These are phyloP conservation scores for Synergus gifuensis DNA, from an alignment of 2,888 invertebrate genomes.

Conservation along the genomic window DNA sequence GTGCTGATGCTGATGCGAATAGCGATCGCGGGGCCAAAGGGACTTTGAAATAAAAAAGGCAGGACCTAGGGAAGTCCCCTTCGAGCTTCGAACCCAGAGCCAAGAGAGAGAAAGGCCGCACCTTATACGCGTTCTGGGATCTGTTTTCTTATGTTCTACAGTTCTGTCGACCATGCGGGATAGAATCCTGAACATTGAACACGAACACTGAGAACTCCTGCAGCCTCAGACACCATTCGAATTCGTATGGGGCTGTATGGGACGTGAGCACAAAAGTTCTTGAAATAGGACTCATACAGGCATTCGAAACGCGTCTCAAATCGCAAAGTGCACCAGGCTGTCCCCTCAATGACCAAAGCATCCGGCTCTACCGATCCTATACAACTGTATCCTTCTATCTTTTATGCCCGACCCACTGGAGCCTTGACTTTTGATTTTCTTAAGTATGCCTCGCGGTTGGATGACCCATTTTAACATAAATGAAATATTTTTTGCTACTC, in stretches of 20 bases:
- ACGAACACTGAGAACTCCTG: constrained; percentile 15
- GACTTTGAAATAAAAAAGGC: constrained; percentile 67
- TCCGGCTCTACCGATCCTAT: constrained; percentile 33
- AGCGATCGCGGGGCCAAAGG: constrained; percentile 62
- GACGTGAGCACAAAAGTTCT: constrained; percentile 31
- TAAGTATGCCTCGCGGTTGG: constrained; percentile 40
- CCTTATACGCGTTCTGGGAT: constrained; percentile 60
- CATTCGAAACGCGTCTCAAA: constrained; percentile 41
- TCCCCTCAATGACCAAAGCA: constrained; percentile 37
- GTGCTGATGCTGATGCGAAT: constrained; percentile 63
- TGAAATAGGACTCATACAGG: constrained; percentile 26
- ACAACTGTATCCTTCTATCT: constrained; percentile 1
- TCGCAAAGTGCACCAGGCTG: constrained; percentile 37
- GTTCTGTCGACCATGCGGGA: constrained; percentile 57
- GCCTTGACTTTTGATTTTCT: constrained; percentile 38
- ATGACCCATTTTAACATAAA: constrained; percentile 37
- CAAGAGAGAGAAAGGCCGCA: constrained; percentile 63
- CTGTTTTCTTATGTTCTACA: constrained; percentile 23
- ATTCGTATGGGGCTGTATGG: constrained; percentile 6
- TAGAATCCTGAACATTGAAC: constrained; percentile 45
- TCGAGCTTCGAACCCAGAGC: constrained; percentile 50
- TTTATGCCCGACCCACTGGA: constrained; percentile 20
- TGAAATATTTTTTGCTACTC: constrained; percentile 6
- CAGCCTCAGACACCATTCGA: constrained; percentile 21
- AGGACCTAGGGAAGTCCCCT: constrained; percentile 58